Conservation (phyloP, 92 coral and sea anemone genomes). For the Nematostella vectensis region DNA sequence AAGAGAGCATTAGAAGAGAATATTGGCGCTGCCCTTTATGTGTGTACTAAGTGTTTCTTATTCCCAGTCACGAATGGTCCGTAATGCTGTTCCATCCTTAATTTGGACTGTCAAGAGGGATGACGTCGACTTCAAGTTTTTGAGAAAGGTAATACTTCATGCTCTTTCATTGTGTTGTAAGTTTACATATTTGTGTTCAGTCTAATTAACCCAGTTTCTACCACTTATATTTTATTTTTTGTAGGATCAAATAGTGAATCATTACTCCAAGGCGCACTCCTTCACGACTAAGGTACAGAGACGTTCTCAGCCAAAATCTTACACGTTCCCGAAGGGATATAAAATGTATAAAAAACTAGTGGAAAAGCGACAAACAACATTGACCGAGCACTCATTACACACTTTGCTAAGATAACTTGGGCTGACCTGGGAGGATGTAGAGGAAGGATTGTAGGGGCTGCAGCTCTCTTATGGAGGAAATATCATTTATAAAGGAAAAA, state of each 20-base stretch:
- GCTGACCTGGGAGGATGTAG: too few relatives aligned
- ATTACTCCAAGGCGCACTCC: conserved; percentile 79
- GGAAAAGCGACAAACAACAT: too few relatives aligned
- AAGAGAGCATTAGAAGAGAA: too few relatives aligned
- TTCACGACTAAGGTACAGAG: conserved; percentile 83
- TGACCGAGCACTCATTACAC: too few relatives aligned
- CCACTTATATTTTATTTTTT: conserved; percentile 7
- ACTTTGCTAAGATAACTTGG: too few relatives aligned
- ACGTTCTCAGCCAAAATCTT: not conserved
- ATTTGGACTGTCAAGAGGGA: conserved; percentile 91
- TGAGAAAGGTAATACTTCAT: conserved; percentile 58
- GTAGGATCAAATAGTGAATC: conserved; percentile 93
- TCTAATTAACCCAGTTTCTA: not conserved
- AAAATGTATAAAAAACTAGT: not conserved
- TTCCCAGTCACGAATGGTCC: conserved; percentile 78
- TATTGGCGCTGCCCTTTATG: too few relatives aligned
- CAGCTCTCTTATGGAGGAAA: too few relatives aligned
- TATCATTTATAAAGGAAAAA: too few relatives aligned
- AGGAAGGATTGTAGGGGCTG: too few relatives aligned
- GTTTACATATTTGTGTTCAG: not conserved
- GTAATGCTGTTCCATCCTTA: conserved; percentile 78
- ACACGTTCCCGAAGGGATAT: not conserved
- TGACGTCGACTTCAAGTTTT: conserved; percentile 85
- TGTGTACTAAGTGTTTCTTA: too few relatives aligned
- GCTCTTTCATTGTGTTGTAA: not conserved